These are phyloP conservation scores for Sminthurinus signatus DNA, from an alignment of 1,140 invertebrate species.

Conservation along the genomic window DNA sequence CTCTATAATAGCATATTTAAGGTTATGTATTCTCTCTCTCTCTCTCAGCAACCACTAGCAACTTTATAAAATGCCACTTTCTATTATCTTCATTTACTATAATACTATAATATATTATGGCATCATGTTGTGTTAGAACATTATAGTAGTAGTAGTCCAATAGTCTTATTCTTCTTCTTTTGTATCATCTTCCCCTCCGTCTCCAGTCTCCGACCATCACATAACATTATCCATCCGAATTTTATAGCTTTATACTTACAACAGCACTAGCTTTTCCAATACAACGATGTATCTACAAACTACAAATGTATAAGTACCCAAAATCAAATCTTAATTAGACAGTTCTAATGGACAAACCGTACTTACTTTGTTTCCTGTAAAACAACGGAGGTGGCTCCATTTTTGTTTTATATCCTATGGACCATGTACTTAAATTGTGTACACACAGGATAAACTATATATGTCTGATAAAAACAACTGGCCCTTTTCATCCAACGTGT, in stretches of 20 bases:
- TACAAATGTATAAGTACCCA: too few relatives aligned
- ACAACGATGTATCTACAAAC: too few relatives aligned
- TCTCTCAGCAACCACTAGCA: conserved; percentile 1
- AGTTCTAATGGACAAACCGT: conserved; percentile 23
- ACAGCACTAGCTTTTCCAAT: neutral
- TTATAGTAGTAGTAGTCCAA: too few relatives aligned
- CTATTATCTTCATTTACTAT: conserved; percentile 26
- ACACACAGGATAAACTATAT: too few relatives aligned
- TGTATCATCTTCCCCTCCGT: neutral
- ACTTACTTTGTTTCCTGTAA: too few relatives aligned
- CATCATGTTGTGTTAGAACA: neutral
- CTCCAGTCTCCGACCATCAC: neutral
- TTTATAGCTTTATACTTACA: conserved; percentile 5
- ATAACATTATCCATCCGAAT: conserved; percentile 11
- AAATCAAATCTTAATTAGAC: conserved; percentile 20
- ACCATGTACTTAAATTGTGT: too few relatives aligned
- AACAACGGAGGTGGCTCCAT: too few relatives aligned
- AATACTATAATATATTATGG: conserved; percentile 4
- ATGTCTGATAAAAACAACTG: too few relatives aligned
- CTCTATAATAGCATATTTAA: neutral
- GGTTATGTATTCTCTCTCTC: too few relatives aligned
- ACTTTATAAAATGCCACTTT: conserved; percentile 30
- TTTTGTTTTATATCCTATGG: too few relatives aligned
- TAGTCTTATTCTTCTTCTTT: too few relatives aligned
- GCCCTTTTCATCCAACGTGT: too few relatives aligned